Percentiles rank a stretch among this genome's conserved stretches.
Evolutionary conservation across 2,888 invertebrate genomes (phyloP).

Genomic region (Ennomos quercinarius): DNA sequence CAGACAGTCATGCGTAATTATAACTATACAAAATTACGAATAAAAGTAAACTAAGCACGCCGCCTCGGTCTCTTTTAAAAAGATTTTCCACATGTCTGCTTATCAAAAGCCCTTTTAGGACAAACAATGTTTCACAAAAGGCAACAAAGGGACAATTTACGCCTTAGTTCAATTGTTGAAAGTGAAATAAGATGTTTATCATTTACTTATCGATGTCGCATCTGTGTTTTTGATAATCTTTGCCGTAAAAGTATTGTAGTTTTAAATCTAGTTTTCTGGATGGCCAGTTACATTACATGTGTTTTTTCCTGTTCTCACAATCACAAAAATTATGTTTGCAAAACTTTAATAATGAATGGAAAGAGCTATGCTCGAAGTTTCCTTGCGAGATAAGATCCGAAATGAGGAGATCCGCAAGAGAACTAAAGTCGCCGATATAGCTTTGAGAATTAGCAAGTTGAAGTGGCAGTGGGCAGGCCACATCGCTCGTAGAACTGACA

Average conservation of each 20-base stretch:
- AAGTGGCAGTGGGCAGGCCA: too few species aligned
- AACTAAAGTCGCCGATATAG: too few species aligned
- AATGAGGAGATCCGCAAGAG: too few species aligned
- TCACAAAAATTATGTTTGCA: too few species aligned
- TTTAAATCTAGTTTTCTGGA: constrained; percentile 16
- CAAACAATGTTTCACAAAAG: constrained; percentile 22
- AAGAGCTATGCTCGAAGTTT: too few species aligned
- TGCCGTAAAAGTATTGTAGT: constrained; percentile 13
- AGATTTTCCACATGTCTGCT: constrained; percentile 40
- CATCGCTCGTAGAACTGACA: too few species aligned
- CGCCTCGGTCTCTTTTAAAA: constrained; percentile 36
- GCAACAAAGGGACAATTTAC: constrained; percentile 38
- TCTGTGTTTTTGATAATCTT: constrained; percentile 18
- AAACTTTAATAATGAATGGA: too few species aligned
- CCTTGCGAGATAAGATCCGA: too few species aligned
- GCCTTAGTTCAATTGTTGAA: constrained; percentile 33
- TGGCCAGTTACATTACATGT: constrained; percentile 6
- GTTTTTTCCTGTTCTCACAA: neutral
- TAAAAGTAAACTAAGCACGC: neutral
- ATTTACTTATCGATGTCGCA: constrained; percentile 21
- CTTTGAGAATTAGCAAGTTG: too few species aligned
- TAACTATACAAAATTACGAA: neutral
- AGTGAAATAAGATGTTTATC: constrained; percentile 30
- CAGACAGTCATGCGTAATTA: neutral
- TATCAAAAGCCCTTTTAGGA: constrained; percentile 26